Evolutionary conservation across 2,888 invertebrate genomes (phyloP), one percentile per base, ranked within the genome.

Genomic region (Parnassius orleans): DNA sequence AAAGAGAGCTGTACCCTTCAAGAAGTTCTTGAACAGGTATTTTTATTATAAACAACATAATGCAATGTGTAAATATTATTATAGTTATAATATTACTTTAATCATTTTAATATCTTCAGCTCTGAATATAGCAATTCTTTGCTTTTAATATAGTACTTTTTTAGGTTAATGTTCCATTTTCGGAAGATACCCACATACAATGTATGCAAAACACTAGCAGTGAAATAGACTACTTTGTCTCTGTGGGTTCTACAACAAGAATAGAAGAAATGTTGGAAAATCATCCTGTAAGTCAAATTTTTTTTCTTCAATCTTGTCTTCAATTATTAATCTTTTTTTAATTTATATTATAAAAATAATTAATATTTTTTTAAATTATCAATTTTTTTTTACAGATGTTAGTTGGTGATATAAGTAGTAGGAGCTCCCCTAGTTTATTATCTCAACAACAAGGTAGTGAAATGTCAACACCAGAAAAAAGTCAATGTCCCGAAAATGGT

Each of bases 1-100:
- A 94, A 95, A 74, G 96, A 96, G 80, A 95, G 95, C 67, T 96
- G 96, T 82, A 96, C 96, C 0, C 95, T 96, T 60, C 95, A 95
- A 80, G 96, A 96, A 87, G 94, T 96, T 68, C 86, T 96, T 64
- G 96, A 96, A 79, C 96, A 96, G 93, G 95, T 95, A 71, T 52
- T 19, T 24, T 61, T n/a, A 46, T 46, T 46, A 11, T 10, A 2
- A 10, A 44, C 19, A 19, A 19, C 2, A 19, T 19, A 19, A 19
- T 19, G 19, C 19, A 19, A 19, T 19, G 19, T 19, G 19, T 53
- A 9, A 43, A 54, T n/a, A 14, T 10, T 33, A 53, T n/a, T 24
- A 33, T 7, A 33, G 0, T 33, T 33, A 33, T 33, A 7, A 33
- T 55, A 9, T 61, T 46, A 43, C 10, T 52, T 56, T 64, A 7